Evolutionary conservation across 2,888 invertebrate genomes (phyloP).

Genomic region (Ophioninae sp.): DNA sequence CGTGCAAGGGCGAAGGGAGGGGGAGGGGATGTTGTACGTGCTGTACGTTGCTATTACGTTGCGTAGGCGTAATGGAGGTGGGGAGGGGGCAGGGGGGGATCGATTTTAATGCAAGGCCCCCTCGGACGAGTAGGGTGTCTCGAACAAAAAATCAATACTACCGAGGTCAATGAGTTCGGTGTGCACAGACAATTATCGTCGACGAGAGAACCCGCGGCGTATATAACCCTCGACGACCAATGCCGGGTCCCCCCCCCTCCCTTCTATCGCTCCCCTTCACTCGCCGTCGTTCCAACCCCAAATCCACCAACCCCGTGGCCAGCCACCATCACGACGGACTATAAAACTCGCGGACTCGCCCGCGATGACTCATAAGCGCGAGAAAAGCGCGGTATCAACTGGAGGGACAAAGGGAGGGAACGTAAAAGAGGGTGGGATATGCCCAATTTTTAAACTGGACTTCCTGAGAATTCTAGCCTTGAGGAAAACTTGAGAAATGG

Average conservation of each 20-base stretch:
- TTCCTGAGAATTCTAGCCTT: no score
- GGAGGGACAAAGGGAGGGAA: not conserved
- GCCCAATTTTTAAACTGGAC: not conserved
- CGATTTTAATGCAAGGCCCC: constrained; percentile 65
- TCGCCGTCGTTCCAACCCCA: not conserved
- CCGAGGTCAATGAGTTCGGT: constrained; percentile 68
- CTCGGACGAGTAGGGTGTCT: constrained; percentile 65
- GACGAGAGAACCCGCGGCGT: constrained; percentile 55
- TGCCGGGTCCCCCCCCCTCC: not conserved
- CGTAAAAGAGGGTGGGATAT: not conserved
- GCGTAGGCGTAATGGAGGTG: not conserved
- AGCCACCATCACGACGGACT: not conserved
- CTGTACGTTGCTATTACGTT: constrained; percentile 61
- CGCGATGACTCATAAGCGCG: constrained; percentile 60
- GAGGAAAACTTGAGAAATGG: no score
- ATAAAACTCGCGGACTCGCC: constrained; percentile 31
- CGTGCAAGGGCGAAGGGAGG: constrained; percentile 5
- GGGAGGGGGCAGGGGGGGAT: constrained; percentile 54
- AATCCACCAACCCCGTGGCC: no score
- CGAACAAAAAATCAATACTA: constrained; percentile 68
- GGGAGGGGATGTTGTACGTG: constrained; percentile 37
- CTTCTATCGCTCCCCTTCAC: not conserved
- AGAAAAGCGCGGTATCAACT: constrained; percentile 4
- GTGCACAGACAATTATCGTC: constrained; percentile 67
- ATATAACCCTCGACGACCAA: constrained; percentile 56